Evolutionary conservation across 2,113 vertebrate species (phyloP), one percentile per base, ranked within the genome.

Genomic region (Lontra canadensis): DNA sequence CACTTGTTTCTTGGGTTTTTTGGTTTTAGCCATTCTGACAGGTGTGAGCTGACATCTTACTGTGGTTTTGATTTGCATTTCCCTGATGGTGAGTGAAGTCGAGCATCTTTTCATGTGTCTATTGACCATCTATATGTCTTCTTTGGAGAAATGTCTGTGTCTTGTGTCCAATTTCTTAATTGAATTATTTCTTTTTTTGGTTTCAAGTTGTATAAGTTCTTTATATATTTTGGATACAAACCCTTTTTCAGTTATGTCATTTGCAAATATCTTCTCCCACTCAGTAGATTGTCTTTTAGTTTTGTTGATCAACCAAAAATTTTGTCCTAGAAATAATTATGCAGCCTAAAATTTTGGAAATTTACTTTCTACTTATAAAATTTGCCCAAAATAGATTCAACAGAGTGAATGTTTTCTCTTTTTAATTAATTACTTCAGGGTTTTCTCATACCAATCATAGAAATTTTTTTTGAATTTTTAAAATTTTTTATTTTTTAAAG

Each of bases 291-390:
- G 67, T 69, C 74, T 47, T 76, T 47, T 47, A 78, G 26, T 78
- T 78, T 78, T 78, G 42, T 47, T 78, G 26, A 47, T 89, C 26
- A 95, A 84, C 21, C 6, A 61, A 91, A 94, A 74, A 36, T 73
- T 86, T 94, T 95, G 39, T 42, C 36, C 29, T 94, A 88, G 69
- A 95, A 97, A 92, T 92, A 96, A 96, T 88, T 96, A 89, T 42
- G 7, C 21, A 47, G 14, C 13, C 52, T 73, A 39, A n/a, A 85
- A 85, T 93, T 89, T 97, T 73, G 14, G 44, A 86, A 95, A 65
- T 63, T 92, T 90, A 95, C 34, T 94, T 81, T 15, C 71, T 85
- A 55, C 26, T 84, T 95, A 14, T 44, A 82, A 92, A 67, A 86
- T 92, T 57, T 95, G 31, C 59, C 44, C 17, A 73, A 69, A 55